Evolutionary conservation across 2,888 invertebrate species (phyloP), one percentile per base, ranked within the genome.

Genomic region (Megastigmus dorsalis): DNA sequence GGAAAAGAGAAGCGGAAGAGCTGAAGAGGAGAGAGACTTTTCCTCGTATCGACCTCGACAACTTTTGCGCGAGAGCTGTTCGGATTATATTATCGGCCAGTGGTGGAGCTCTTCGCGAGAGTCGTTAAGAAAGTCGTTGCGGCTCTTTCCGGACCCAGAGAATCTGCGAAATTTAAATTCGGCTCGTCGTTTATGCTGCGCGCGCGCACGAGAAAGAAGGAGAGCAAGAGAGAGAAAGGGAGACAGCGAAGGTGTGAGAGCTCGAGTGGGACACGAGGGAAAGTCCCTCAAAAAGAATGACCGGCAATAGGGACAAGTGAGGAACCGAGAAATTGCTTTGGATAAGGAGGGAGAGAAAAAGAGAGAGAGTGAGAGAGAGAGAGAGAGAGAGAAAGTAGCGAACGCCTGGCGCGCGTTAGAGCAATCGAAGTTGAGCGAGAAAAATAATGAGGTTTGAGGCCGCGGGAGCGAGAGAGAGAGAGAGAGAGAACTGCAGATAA

Each of bases 101-200:
- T 10, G n/a, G n/a, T n/a, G n/a, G n/a, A n/a, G n/a, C n/a, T n/a
- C n/a, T n/a, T n/a, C 43, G 48, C 41, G 78, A 76, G 80, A 72
- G 77, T 82, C 82, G 82, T 84, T 82, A 80, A 80, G 83, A 80
- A 82, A 83, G 80, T 83, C 81, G 79, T 84, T 84, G 26, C 48
- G 71, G 69, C 50, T 52, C 63, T 13, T 65, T 65, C 15, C 43
- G 33, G 62, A 20, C 36, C 50, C 20, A 36, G 36, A 23, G 48
- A 52, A 65, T 41, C 55, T 20, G 69, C 77, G 63, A 79, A 80
- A 82, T 82, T 84, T 80, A 80, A 82, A 83, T 83, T 81, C 77
- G 78, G 60, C 74, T 78, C 57, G 76, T 75, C 68, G 55, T 45
- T 55, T 67, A 18, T 74, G 68, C 60, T 33, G 43, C 26, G 36